Base-by-base conservation (phyloP, 2,113 vertebrate genomes). In the Pachyramphus minor region DNA sequence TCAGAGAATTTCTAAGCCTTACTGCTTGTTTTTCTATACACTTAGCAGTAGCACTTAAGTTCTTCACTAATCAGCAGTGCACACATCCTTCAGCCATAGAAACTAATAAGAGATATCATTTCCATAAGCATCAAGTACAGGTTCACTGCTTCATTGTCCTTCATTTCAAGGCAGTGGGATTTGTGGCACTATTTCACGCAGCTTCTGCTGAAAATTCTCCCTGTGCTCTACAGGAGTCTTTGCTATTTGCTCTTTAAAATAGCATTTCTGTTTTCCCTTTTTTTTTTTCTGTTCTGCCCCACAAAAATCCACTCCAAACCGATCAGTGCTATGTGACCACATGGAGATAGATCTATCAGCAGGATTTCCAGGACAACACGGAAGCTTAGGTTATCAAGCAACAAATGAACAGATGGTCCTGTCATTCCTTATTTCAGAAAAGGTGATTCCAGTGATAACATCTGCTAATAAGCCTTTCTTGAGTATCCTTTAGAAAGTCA, bases 391-490 rank as follows among this genome's bases (percentile, higher is more conserved):
- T 96, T 97, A 97, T 95, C 93, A 94, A 96, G 96, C 88, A 96
- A 91, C 85, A 97, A 97, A 97, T 94, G 95, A 94, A 96, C 89
- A 97, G 96, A 97, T 97, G 96, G 95, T 92, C 90, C 93, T 97
- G 96, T 97, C 96, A 96, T 89, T 92, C 86, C 84, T 89, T 78
- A 97, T 93, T 97, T 97, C 91, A 84, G 90, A 94, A 96, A 96
- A 94, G 86, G 90, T 95, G 96, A 95, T 95, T 95, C 88, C 91
- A 93, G 90, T 92, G 95, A 97, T 97, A 97, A 97, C 90, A 96
- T 96, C 96, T 95, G 91, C 68, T 96, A 97, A 97, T 97, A 97
- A 96, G 93, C 90, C 96, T 96, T 95, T 97, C 93, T 92, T 96
- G 93, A 97, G 89, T 94, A 97, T 80, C 93, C 93, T 95, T 97